Conservation (phyloP, 2,888 invertebrate species). For the Anagyrus pseudococci region DNA sequence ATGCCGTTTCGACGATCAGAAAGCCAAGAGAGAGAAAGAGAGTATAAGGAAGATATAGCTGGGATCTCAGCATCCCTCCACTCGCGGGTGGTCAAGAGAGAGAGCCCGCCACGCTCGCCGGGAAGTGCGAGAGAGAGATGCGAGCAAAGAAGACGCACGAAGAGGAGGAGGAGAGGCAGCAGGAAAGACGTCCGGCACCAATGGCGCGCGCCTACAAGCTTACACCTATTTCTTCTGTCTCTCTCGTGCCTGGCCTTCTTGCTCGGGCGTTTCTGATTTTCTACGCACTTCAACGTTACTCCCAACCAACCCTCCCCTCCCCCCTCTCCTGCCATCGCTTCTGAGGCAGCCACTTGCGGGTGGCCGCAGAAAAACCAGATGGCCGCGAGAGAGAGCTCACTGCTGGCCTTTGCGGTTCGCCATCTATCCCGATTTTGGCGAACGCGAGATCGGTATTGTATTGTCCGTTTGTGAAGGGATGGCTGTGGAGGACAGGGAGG, state of each 20-base stretch:
- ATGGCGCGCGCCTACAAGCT: conserved; percentile 22
- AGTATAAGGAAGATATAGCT: too few relatives aligned
- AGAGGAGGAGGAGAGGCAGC: not conserved
- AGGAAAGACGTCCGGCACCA: not conserved
- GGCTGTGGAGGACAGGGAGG: not conserved
- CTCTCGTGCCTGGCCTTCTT: conserved; percentile 41
- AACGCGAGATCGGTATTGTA: conserved; percentile 4
- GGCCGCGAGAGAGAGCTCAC: too few relatives aligned
- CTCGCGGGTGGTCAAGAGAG: not conserved
- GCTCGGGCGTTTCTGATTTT: conserved; percentile 55
- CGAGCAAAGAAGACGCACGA: not conserved
- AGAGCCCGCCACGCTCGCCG: conserved; percentile 15
- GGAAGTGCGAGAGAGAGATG: not conserved
- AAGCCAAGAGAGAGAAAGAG: conserved; percentile 18
- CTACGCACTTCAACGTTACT: conserved; percentile 49
- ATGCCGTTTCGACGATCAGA: conserved; percentile 41
- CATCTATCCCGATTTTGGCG: conserved; percentile 34
- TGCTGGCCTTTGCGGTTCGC: too few relatives aligned
- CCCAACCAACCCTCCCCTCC: not conserved
- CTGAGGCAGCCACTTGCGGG: conserved; percentile 4
- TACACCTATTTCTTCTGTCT: conserved; percentile 48
- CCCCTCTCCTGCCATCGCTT: not conserved
- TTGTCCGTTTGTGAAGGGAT: too few relatives aligned
- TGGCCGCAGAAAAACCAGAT: conserved; percentile 18
- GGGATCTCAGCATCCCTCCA: too few relatives aligned